A percentile compares a stretch with the other conserved stretches of the same genome.
phyloP scores from a whole-genome alignment of 2,113 vertebrate species.

The Crotalus horridus region DNA sequence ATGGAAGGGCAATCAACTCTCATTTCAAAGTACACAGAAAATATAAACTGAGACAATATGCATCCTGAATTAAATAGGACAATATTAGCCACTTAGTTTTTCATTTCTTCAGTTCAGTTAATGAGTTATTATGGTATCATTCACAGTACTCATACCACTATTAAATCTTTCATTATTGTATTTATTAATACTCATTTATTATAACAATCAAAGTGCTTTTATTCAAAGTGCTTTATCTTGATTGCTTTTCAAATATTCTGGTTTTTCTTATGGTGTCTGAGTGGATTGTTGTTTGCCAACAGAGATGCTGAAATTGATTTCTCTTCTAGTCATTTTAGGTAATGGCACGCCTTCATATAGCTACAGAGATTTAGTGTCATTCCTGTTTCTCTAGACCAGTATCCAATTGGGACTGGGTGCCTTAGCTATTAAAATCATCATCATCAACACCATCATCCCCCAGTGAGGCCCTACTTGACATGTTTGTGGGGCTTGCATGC shows the following conservation, averaged over 20 bases:
- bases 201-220: background rate
- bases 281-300: background rate
- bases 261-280: background rate
- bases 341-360: background rate
- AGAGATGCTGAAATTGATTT: background rate
- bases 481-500: background rate
- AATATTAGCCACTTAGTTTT: background rate
- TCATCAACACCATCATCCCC: background rate
- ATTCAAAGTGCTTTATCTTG: background rate
- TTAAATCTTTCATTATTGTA: background rate
- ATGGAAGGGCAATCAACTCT: background rate
- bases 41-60: background rate
- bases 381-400: background rate
- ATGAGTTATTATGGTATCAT: background rate
- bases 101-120: background rate
- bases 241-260: background rate
- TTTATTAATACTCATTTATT: background rate
- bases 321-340: background rate
- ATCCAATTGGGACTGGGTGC: background rate
- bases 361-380: too few relatives aligned
- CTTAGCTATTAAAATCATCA: background rate
- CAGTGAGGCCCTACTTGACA: background rate
- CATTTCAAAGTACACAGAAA: background rate
- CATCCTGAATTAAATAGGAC: background rate
- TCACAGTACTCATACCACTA: background rate